Evolutionary conservation across 2,888 invertebrate species (phyloP).

Genomic region (Lysandra coridon): DNA sequence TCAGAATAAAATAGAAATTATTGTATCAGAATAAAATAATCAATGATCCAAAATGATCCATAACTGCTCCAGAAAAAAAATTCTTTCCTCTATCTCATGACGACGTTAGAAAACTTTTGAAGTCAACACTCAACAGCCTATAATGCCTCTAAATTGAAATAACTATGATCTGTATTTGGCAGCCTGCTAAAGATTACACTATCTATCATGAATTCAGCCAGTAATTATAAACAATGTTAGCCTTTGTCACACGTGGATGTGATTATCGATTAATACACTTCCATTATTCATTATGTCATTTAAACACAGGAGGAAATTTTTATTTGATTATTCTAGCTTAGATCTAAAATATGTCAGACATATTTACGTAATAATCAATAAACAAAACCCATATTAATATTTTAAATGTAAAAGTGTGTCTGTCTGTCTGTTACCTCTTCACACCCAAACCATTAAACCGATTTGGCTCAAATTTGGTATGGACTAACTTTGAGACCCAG

Average conservation of each 20-base stretch:
- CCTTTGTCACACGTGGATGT: constrained; percentile 3
- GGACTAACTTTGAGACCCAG: too few relatives aligned
- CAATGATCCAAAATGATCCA: background rate
- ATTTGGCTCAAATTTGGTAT: too few relatives aligned
- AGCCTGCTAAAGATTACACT: background rate
- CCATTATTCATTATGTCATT: too few relatives aligned
- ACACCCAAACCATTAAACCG: too few relatives aligned
- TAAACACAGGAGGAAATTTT: too few relatives aligned
- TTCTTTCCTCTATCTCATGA: background rate
- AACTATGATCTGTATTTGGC: constrained; percentile 15
- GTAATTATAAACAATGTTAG: constrained; percentile 13
- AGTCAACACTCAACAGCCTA: constrained; percentile 10
- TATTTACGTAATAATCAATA: too few relatives aligned
- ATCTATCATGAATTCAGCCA: constrained; percentile 11
- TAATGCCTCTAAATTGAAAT: constrained; percentile 19
- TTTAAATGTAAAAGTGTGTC: too few relatives aligned
- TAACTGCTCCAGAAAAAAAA: background rate
- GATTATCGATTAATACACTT: background rate
- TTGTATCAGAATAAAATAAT: background rate
- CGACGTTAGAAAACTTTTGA: background rate
- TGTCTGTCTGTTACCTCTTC: too few relatives aligned
- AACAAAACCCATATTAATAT: too few relatives aligned
- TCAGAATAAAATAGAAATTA: background rate
- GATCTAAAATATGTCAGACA: too few relatives aligned
- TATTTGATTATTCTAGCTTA: too few relatives aligned